Base-by-base conservation (phyloP, 2,113 vertebrate species). In the Dasyornis broadbenti region DNA sequence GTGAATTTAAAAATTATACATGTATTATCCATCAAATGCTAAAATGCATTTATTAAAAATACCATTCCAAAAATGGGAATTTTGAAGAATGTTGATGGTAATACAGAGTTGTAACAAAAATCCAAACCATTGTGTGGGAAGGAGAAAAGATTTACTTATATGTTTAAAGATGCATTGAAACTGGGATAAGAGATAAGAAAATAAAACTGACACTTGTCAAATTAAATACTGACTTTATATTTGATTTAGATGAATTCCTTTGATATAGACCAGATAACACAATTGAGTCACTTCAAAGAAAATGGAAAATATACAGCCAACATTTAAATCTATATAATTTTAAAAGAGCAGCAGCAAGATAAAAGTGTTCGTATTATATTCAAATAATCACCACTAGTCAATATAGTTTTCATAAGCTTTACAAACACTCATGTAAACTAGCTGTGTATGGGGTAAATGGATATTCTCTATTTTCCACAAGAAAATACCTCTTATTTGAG, bases 181-280 rank as follows among this genome's bases (percentile, higher is more conserved):
- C 15, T 76, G 26, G 10, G 12, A 64, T 69, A 92, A 89, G 11
- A 28, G 44, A 87, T 54, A 96, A 90, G 84, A 92, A 93, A 96
- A 89, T 57, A 89, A 92, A 89, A 79, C 22, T 91, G 94, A 89
- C 75, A 93, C 15, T 83, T 72, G 45, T 94, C 92, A 96, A 66
- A 79, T 7, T 90, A 80, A 91, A 89, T 95, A 33, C 13, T 82
- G 56, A 71, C 21, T 92, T 95, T 82, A 20, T 44, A 86, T 83
- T 79, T 91, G 85, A 89, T 95, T 94, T 90, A 90, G 71, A 92
- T 83, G 0, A 79, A 76, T 83, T 86, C 8, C 4, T 86, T 91
- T 92, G 70, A 89, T 93, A 87, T 2, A 57, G 28, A 77, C 27
- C 17, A 79, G 63, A 82, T 45, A 73, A 79, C 45, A 76, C 27